Base-by-base conservation (phyloP, 2,888 invertebrate species). In the Conops quadrifasciatus region DNA sequence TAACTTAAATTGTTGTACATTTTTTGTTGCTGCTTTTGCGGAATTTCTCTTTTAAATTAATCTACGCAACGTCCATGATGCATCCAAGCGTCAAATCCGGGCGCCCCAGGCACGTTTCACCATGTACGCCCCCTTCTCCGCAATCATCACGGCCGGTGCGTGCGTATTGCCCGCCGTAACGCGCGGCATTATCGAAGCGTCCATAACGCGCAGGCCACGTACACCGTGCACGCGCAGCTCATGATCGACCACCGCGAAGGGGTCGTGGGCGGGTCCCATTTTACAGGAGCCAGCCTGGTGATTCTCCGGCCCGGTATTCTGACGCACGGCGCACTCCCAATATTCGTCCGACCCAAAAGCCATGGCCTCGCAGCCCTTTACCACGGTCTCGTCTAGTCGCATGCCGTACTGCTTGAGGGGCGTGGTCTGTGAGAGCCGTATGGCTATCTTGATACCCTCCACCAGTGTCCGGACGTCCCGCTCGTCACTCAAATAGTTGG, bases 281-380 rank as follows among this genome's bases (percentile, higher is more conserved):
- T 93, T 94, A 81, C 92, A 93, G 0, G 93, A 91, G 11, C 94
- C 94, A 0, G 90, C 91, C 84, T 94, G 94, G 83, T 94, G 94
- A 83, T 94, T 94, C 85, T 94, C 94, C 0, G 94, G 92, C 0
- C 92, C 93, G 0, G 94, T 94, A 69, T 91, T 88, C 71, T 90
- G 88, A 72, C 87, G 87, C 0, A 92, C 88, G 0, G 92, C 89
- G 80, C 94, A 95, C 71, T 88, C 89, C 90, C 94, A 93, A 84
- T 90, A 94, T n/a, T 90, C 90, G 76, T 93, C 91, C 43, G 83
- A 80, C 2, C 93, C 94, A 79, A 93, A 94, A 77, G 90, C 88
- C 58, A 91, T 84, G 75, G 89, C 88, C 83, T 93, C 93, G 82
- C 95, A 95, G 2, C 93, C 94, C 73, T 87, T 86, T 0, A 91